phyloP scores from a whole-genome alignment of 2,888 invertebrate genomes.

The Rhimphoctona megacephalus region DNA sequence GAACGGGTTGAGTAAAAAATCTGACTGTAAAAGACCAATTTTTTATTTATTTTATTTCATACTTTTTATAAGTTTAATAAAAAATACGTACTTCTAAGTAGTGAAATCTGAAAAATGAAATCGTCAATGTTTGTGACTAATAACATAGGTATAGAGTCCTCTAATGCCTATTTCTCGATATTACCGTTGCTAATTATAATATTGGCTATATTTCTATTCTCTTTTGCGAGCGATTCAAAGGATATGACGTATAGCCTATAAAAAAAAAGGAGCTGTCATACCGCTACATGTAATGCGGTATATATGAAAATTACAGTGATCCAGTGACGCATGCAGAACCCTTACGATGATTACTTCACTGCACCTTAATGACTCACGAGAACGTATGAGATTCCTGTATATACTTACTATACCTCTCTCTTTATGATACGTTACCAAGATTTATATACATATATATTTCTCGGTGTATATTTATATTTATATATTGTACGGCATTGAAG shows the following conservation, averaged over 20 bases:
- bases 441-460: neutral
- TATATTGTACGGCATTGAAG: slow-evolving; percentile 33
- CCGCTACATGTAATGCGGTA: slow-evolving; percentile 45
- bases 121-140: neutral
- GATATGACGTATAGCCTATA: slow-evolving; percentile 12
- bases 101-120: neutral
- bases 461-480: neutral
- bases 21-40: no score
- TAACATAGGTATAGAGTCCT: neutral
- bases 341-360: slow-evolving; percentile 61
- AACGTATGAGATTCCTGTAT: slow-evolving; percentile 48
- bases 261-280: slow-evolving; percentile 38
- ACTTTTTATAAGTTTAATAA: neutral
- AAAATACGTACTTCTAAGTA: neutral
- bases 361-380: slow-evolving; percentile 66
- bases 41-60: no score
- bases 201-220: neutral
- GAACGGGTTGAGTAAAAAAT: no score
- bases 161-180: neutral
- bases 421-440: slow-evolving; percentile 37
- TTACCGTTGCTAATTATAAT: neutral
- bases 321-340: slow-evolving; percentile 66
- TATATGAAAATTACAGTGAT: slow-evolving; percentile 65
- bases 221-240: slow-evolving; percentile 12
- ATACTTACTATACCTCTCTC: slow-evolving; percentile 9